Percentiles rank a stretch among this genome's conserved stretches.
phyloP scores from a whole-genome alignment of 2,797 vertebrate species.

The Vireo griseus region DNA sequence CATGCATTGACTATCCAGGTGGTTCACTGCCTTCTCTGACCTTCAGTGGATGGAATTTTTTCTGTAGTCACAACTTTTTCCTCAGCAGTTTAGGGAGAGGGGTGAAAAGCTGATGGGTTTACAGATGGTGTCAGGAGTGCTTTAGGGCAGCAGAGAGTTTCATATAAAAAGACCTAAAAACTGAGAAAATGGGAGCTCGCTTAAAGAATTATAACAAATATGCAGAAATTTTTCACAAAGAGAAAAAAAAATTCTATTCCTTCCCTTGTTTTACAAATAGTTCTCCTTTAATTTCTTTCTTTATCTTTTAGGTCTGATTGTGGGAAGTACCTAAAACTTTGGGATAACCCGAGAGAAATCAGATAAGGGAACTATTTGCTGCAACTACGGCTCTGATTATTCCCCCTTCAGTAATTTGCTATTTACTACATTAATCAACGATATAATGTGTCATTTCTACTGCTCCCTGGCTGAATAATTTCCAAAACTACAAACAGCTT shows the following conservation, averaged over 20 bases:
- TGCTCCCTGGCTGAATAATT: slow-evolving; percentile 52
- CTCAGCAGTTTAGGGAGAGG: neutral
- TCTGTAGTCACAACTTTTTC: neutral
- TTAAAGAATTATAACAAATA: neutral
- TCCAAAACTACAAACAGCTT: slow-evolving; percentile 59
- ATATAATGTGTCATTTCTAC: slow-evolving; percentile 48
- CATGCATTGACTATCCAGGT: rapidly evolving
- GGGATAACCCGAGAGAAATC: slow-evolving; percentile 27
- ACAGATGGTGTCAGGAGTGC: neutral
- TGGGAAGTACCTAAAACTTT: slow-evolving; percentile 31
- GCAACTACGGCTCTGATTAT: slow-evolving; percentile 56
- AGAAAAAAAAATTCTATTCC: neutral
- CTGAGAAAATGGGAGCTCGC: neutral
- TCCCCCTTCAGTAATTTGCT: slow-evolving; percentile 44
- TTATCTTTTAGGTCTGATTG: neutral
- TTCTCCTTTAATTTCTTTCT: neutral
- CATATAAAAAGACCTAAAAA: neutral
- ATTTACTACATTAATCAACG: slow-evolving; percentile 57
- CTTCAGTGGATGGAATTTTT: neutral
- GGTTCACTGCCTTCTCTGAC: neutral
- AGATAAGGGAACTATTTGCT: slow-evolving; percentile 54
- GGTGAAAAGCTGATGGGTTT: neutral
- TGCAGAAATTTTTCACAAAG: neutral
- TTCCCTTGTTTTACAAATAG: neutral
- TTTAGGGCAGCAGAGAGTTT: neutral